Conservation (phyloP, 2,113 vertebrate species). For the Lophura nycthemera region DNA sequence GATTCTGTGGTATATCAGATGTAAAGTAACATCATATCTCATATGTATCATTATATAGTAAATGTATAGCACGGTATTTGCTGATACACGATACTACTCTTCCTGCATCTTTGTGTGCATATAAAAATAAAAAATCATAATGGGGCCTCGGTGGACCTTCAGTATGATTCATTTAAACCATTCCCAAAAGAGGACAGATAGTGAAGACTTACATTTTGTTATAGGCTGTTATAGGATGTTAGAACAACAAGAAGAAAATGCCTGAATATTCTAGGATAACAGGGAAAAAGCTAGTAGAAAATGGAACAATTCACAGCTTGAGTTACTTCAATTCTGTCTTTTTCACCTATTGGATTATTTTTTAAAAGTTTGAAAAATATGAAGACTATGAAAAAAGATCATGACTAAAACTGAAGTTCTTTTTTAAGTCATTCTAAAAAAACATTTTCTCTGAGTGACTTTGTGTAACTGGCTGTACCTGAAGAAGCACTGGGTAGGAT, state of each 20-base stretch:
- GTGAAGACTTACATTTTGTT: not conserved
- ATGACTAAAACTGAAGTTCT: slow-evolving; percentile 7
- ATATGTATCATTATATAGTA: not conserved
- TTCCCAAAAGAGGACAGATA: not conserved
- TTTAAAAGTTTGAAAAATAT: slow-evolving; percentile 20
- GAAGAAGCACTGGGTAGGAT: not conserved
- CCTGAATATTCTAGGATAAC: not conserved
- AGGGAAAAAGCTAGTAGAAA: slow-evolving; percentile 1
- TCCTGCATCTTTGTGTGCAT: not conserved
- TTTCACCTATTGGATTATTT: slow-evolving; percentile 8
- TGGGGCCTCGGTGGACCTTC: not conserved
- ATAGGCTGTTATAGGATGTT: not conserved
- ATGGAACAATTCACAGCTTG: slow-evolving; percentile 54
- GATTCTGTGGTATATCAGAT: not conserved
- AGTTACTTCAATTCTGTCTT: slow-evolving; percentile 29
- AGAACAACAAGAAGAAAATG: not conserved
- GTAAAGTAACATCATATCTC: not conserved
- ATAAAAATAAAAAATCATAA: not conserved
- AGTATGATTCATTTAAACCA: not conserved
- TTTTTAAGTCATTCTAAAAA: not conserved
- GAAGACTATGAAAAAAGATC: not conserved
- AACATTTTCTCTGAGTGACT: slow-evolving; percentile 8
- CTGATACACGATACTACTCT: not conserved
- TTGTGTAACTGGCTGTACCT: not conserved
- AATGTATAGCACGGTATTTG: not conserved